Conservation (phyloP, 1,140 invertebrate species). For the Panagrolaimus sp. region DNA sequence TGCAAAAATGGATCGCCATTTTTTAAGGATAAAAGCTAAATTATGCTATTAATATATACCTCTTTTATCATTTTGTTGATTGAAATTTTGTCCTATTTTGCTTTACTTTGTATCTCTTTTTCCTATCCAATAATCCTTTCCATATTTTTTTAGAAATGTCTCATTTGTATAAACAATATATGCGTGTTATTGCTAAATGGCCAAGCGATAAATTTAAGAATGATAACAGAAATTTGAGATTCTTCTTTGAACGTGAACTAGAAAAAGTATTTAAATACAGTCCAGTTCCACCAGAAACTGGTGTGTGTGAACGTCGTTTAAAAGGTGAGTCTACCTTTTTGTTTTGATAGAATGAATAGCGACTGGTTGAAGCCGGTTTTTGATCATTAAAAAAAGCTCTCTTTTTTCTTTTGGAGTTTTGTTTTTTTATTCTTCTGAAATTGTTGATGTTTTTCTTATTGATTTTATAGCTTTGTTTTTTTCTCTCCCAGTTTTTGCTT, state of each 20-base stretch:
- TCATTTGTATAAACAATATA: constrained; percentile 21
- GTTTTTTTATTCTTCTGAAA: neutral
- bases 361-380: neutral
- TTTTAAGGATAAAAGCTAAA: no score
- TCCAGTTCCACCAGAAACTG: neutral
- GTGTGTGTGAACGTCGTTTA: constrained; percentile 17
- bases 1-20: no score
- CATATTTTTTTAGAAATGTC: constrained; percentile 3
- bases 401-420: neutral
- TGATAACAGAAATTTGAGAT: neutral
- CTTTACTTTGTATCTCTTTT: no score
- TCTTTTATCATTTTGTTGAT: no score
- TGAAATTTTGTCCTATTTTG: no score
- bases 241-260: constrained; percentile 15
- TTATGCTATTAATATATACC: no score
- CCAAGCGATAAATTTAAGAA: constrained; percentile 14
- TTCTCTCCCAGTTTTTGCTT: neutral
- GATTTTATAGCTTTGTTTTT: neutral
- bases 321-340: constrained; percentile 7
- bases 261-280: constrained; percentile 8
- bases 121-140: neutral
- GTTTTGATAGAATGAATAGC: neutral
- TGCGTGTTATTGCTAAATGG: constrained; percentile 24
- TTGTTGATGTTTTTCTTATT: neutral
- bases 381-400: no score